Evolutionary conservation across 2,113 vertebrate species (phyloP).

Genomic region (Urocolius indicus): DNA sequence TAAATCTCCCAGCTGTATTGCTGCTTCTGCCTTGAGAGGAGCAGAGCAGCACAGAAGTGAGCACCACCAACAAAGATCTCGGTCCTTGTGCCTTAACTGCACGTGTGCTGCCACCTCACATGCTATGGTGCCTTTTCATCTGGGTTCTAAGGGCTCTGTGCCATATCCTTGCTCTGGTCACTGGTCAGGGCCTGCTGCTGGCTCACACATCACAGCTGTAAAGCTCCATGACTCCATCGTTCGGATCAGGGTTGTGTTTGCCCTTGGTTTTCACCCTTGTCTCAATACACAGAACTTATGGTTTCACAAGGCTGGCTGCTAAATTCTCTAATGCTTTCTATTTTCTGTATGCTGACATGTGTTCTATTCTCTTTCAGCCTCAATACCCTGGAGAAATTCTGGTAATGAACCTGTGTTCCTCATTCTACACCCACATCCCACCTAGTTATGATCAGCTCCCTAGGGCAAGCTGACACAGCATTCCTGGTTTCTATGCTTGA

Average conservation of each 20-base stretch:
- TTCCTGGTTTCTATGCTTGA: neutral
- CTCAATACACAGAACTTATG: neutral
- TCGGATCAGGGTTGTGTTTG: neutral
- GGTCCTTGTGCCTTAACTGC: neutral
- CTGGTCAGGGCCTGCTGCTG: neutral
- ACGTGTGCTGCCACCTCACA: accelerated
- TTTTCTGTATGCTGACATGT: neutral
- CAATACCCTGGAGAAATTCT: slow-evolving; percentile 32
- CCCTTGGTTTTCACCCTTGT: neutral
- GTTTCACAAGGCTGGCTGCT: neutral
- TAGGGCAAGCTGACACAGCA: slow-evolving; percentile 34
- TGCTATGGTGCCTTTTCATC: neutral
- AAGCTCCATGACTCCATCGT: neutral
- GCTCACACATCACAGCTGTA: neutral
- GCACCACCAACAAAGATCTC: neutral
- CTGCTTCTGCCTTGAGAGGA: neutral
- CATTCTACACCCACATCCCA: slow-evolving; percentile 37
- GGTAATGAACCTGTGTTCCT: neutral
- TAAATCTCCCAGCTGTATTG: neutral
- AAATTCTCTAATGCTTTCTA: neutral
- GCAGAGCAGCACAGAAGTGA: neutral
- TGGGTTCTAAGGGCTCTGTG: neutral
- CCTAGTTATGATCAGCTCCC: slow-evolving; percentile 29
- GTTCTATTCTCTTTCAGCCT: neutral
- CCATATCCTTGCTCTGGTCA: neutral